Evolutionary conservation across 2,797 vertebrate species (phyloP), one percentile per base, ranked within the genome.

Genomic region (Microcaecilia unicolor): DNA sequence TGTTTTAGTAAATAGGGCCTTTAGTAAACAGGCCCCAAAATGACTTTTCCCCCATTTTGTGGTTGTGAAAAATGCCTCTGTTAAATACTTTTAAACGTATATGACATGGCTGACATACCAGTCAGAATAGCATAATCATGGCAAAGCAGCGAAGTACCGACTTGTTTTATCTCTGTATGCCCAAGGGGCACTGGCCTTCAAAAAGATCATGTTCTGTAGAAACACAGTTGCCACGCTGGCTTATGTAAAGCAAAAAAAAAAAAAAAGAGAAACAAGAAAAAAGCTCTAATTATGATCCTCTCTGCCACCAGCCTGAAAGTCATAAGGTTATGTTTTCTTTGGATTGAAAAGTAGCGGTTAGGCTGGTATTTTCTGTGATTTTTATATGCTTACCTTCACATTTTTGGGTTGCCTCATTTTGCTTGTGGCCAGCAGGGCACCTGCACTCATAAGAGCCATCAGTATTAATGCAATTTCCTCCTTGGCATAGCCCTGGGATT

Each of bases 401-500:
- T 51, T 80, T 83, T 27, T 80, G 75, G n/a, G 55, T 65, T 48
- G 45, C 65, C 14, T 80, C 70, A 28, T 78, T 80, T 46, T 81
- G 69, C 29, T 55, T 78, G 53, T 81, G 70, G 16, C 83, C 83
- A 23, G 39, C 37, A 27, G 78, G 74, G 44, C 83, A 86, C 44
- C 54, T 80, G 70, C 83, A 86, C 16, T 85, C 69, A 0, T 78
- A 85, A 0, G 78, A 85, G 14, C 84, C 80, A 22, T 84, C 66
- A 18, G 78, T 80, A 65, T 86, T 86, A 29, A 83, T 55, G 30
- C 84, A 86, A 20, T 55, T 83, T 28, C 84, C 83, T 49, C 78
- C 78, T 35, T 77, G 74, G 38, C 83, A 86, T 19, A 85, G 41
- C 21, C 78, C 81, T 43, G 83, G 78, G 6, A 85, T 76, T 27